These are phyloP conservation scores for Mellivora capensis DNA, from an alignment of 2,113 vertebrate genomes.

Conservation along the genomic window DNA sequence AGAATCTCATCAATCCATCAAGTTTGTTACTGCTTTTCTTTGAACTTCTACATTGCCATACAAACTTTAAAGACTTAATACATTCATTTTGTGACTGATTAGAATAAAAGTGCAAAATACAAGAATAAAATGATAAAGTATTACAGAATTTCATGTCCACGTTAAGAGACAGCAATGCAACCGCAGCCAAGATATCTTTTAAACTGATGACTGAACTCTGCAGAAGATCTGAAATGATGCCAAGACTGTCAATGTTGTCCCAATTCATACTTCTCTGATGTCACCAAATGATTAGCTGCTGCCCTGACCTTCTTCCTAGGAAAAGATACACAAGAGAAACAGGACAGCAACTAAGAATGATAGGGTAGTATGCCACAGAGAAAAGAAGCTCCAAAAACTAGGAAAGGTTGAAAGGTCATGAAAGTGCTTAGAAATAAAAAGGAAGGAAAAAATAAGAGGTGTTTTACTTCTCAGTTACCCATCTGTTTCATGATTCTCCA, in stretches of 20 bases:
- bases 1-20: conserved; percentile 88
- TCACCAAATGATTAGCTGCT: conserved; percentile 88
- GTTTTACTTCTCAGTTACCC: conserved; percentile 92
- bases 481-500: conserved; percentile 90
- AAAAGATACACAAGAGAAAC: conserved; percentile 88
- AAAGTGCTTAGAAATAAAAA: conserved; percentile 93
- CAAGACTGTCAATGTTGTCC: conserved; percentile 91
- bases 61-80: conserved; percentile 90
- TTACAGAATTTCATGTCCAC: conserved; percentile 94
- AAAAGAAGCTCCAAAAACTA: conserved; percentile 90
- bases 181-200: conserved; percentile 90
- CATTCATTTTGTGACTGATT: conserved; percentile 88
- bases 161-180: conserved; percentile 89
- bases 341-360: conserved; percentile 85
- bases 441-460: conserved; percentile 88
- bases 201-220: conserved; percentile 91
- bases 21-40: conserved; percentile 91
- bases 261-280: conserved; percentile 91
- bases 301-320: conserved; percentile 90
- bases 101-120: conserved; percentile 91
- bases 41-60: conserved; percentile 88
- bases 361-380: conserved; percentile 82
- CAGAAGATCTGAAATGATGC: conserved; percentile 89
- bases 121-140: conserved; percentile 91
- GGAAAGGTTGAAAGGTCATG: conserved; percentile 91